A percentile compares a stretch with the other conserved stretches of the same genome.
These are phyloP conservation scores for Smutsia gigantea DNA, from an alignment of 2,797 vertebrate species.

Conservation along the genomic window DNA sequence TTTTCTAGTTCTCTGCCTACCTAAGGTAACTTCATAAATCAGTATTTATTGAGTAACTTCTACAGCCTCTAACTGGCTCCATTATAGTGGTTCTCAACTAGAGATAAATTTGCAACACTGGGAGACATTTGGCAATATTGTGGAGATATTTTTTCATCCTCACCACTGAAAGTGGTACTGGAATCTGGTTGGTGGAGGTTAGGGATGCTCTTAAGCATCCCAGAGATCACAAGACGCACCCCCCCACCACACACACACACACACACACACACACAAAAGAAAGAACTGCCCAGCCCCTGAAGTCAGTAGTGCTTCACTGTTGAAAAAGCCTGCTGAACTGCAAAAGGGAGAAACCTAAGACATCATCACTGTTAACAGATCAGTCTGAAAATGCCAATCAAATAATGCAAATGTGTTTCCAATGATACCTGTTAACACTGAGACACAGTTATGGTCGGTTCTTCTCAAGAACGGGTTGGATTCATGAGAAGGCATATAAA, in stretches of 20 bases:
- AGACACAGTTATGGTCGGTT: not conserved
- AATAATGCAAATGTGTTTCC: not conserved
- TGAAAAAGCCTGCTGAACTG: not conserved
- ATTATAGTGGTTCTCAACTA: not conserved
- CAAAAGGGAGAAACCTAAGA: not conserved
- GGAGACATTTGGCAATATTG: not conserved
- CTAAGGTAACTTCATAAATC: conserved; percentile 12
- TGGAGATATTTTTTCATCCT: not conserved
- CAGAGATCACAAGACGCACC: not conserved
- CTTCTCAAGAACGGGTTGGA: not conserved
- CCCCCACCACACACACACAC: no score
- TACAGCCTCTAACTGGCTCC: not conserved
- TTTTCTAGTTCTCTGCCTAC: not conserved
- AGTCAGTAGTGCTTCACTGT: not conserved
- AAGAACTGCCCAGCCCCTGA: not conserved
- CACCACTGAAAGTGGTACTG: not conserved
- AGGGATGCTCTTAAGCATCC: not conserved
- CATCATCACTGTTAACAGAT: not conserved
- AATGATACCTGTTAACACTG: not conserved
- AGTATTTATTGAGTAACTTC: not conserved
- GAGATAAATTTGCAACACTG: not conserved
- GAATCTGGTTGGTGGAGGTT: not conserved
- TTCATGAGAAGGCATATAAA: not conserved
- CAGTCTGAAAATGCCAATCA: not conserved
- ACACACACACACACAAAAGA: no score